phyloP scores from a whole-genome alignment of 2,113 vertebrate genomes.

The Motacilla alba region DNA sequence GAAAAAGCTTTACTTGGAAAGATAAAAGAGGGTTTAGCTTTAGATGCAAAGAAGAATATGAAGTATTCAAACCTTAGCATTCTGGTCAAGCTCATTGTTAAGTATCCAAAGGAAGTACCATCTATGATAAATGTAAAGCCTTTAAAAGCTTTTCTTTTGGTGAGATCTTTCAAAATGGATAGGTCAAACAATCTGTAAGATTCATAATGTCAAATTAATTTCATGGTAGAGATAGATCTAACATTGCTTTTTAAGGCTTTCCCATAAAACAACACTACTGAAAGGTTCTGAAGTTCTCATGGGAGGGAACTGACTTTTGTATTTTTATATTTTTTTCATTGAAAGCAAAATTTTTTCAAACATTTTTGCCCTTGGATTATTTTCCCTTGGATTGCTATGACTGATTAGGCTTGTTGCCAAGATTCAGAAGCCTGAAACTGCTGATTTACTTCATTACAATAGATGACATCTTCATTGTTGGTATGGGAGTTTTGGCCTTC shows the following conservation, averaged over 20 bases:
- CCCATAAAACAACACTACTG: slow-evolving; percentile 34
- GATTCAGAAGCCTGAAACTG: slow-evolving; percentile 15
- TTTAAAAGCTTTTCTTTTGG: slow-evolving; percentile 66
- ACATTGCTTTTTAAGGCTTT: slow-evolving; percentile 46
- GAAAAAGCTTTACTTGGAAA: slow-evolving; percentile 44
- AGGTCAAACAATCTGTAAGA: slow-evolving; percentile 60
- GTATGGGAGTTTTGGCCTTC: not conserved
- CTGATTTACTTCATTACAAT: not conserved
- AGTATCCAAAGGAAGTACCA: slow-evolving; percentile 65
- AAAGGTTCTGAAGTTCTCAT: slow-evolving; percentile 50
- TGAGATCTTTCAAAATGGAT: slow-evolving; percentile 67
- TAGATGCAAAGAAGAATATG: slow-evolving; percentile 51
- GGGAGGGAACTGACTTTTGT: slow-evolving; percentile 52
- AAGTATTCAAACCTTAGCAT: slow-evolving; percentile 21
- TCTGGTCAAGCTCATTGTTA: slow-evolving; percentile 67
- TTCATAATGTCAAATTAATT: slow-evolving; percentile 77
- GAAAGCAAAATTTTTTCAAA: not conserved
- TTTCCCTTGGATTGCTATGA: not conserved
- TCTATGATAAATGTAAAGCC: slow-evolving; percentile 65
- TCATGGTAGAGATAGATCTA: slow-evolving; percentile 76
- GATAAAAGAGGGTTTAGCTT: slow-evolving; percentile 59
- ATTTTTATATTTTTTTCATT: not conserved
- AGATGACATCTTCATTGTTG: slow-evolving; percentile 64
- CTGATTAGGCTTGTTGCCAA: not conserved
- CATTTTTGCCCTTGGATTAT: not conserved